A percentile compares a stretch with the other conserved stretches of the same genome.
Evolutionary conservation across 2,797 vertebrate genomes (phyloP).

Genomic region (Pangasius macronema): DNA sequence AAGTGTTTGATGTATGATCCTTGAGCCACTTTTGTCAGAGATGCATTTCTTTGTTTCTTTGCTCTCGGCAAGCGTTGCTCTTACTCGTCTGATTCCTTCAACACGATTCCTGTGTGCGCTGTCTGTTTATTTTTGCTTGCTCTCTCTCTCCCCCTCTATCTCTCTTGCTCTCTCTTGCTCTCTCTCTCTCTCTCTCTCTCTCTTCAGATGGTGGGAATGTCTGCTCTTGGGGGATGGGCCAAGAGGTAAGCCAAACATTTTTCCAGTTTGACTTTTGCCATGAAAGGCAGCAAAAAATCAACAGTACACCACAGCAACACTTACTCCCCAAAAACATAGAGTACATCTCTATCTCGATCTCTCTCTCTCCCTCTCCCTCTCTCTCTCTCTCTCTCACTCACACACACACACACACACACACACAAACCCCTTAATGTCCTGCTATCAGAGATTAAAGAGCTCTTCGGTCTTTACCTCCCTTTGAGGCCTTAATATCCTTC

Average conservation of each 20-base stretch:
- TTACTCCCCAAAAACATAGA: slow-evolving; percentile 40
- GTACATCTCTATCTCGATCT: slow-evolving; percentile 11
- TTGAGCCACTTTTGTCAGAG: slow-evolving; percentile 89
- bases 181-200: slow-evolving; percentile 49
- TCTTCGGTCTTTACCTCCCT: slow-evolving; percentile 69
- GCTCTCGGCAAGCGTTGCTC: slow-evolving; percentile 63
- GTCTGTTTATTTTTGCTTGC: slow-evolving; percentile 68
- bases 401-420: slow-evolving; percentile 38
- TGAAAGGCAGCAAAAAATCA: slow-evolving; percentile 70
- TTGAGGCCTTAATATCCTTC: slow-evolving; percentile 72
- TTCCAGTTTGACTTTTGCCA: slow-evolving; percentile 66
- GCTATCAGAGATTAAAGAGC: slow-evolving; percentile 74
- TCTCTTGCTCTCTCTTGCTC: slow-evolving; percentile 32
- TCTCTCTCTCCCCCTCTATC: slow-evolving; percentile 28
- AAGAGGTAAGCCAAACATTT: slow-evolving; percentile 73
- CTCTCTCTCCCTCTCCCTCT: background rate
- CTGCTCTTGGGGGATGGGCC: slow-evolving; percentile 71
- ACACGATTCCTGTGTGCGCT: slow-evolving; percentile 71
- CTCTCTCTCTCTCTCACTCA: background rate
- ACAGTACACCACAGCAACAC: slow-evolving; percentile 59
- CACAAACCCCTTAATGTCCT: slow-evolving; percentile 55
- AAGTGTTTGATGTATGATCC: slow-evolving; percentile 94
- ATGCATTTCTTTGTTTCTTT: slow-evolving; percentile 71
- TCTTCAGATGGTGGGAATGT: slow-evolving; percentile 73
- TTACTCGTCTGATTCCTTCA: slow-evolving; percentile 69